These are phyloP conservation scores for Microctenopoma lineatum DNA, from an alignment of 2,797 vertebrate species.

Conservation along the genomic window DNA sequence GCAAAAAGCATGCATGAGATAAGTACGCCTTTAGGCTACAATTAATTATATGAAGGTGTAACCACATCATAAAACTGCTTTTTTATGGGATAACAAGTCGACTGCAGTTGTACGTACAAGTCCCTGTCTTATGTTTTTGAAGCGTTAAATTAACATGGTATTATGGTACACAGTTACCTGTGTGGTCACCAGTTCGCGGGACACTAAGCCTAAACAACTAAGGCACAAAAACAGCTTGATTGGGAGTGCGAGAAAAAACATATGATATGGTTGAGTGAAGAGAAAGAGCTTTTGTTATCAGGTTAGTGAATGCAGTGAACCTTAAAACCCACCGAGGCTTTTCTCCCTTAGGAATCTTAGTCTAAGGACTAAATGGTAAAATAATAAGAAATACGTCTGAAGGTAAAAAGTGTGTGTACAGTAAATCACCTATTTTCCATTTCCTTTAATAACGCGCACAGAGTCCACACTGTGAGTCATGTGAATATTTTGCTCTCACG, in stretches of 20 bases:
- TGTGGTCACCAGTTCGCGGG: conserved; percentile 29
- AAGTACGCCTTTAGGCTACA: no score
- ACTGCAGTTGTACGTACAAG: neutral
- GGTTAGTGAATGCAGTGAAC: conserved; percentile 24
- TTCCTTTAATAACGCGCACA: neutral
- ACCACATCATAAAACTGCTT: neutral
- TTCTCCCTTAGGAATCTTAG: neutral
- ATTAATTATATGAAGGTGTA: no score
- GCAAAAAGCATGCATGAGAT: no score
- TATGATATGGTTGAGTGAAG: conserved; percentile 20
- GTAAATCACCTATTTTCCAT: neutral
- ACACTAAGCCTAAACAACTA: conserved; percentile 31
- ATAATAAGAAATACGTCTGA: neutral
- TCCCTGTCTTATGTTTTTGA: neutral
- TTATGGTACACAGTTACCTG: neutral
- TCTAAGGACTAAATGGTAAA: neutral
- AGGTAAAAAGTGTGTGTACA: neutral
- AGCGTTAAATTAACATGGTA: conserved; percentile 16
- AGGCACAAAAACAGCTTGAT: neutral
- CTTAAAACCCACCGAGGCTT: conserved; percentile 11
- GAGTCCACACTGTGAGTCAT: neutral
- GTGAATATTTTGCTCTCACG: conserved; percentile 3
- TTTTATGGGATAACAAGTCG: neutral
- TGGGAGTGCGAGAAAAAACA: conserved; percentile 29
- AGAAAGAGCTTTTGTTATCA: conserved; percentile 57